Evolutionary conservation across 2,113 vertebrate genomes (phyloP).

Genomic region (Daphoenositta chrysoptera): DNA sequence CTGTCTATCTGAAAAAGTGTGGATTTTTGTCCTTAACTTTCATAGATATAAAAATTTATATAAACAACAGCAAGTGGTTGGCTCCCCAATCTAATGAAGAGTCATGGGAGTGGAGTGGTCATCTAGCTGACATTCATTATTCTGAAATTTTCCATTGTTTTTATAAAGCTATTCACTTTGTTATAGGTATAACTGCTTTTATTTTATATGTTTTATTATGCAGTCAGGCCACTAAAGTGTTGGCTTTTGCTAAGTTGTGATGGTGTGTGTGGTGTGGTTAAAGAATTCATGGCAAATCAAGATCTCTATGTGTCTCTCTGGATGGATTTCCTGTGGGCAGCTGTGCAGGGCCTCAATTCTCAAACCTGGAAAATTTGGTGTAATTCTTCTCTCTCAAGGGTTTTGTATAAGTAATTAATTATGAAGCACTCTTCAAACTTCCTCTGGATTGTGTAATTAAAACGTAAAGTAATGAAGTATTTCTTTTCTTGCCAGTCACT

Average conservation of each 20-base stretch:
- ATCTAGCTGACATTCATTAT: not conserved
- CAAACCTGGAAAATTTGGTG: not conserved
- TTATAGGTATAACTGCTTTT: not conserved
- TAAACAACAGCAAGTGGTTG: not conserved
- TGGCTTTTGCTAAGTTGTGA: not conserved
- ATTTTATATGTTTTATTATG: not conserved
- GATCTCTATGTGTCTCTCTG: not conserved
- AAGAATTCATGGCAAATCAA: not conserved
- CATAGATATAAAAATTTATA: not conserved
- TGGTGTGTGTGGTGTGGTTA: not conserved
- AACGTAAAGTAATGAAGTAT: not conserved
- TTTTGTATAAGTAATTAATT: not conserved
- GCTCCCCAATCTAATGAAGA: not conserved
- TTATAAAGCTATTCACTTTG: not conserved
- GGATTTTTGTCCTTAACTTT: not conserved
- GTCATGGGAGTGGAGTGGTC: not conserved
- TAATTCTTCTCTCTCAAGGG: not conserved
- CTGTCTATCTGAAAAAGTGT: not conserved
- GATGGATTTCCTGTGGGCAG: not conserved
- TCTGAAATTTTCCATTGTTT: not conserved
- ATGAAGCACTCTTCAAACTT: not conserved
- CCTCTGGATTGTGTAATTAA: not conserved
- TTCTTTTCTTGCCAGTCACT: conserved; percentile 77
- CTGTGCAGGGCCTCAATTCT: not conserved
- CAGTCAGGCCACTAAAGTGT: fast-evolving